Conservation (phyloP, 2,113 vertebrate species). For the Poecilia latipinna region DNA sequence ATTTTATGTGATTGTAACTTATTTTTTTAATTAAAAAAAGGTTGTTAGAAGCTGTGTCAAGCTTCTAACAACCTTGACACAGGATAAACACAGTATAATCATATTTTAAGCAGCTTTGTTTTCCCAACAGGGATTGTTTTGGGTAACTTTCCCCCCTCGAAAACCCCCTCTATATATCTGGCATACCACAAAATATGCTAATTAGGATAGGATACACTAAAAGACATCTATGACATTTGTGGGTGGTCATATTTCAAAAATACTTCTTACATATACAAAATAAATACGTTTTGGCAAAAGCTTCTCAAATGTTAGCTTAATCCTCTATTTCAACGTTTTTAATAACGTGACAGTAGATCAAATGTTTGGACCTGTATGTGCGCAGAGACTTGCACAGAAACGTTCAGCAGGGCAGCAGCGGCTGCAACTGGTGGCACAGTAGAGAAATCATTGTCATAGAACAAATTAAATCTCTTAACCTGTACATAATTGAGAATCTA, state of each 20-base stretch:
- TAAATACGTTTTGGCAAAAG: not conserved
- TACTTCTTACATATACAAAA: not conserved
- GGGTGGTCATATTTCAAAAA: not conserved
- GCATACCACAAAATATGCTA: not conserved
- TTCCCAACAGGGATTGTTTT: not conserved
- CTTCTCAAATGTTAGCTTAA: not conserved
- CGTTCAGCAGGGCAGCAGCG: not conserved
- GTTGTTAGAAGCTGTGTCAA: not conserved
- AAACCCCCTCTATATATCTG: not conserved
- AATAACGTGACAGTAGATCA: not conserved
- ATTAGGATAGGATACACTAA: no score
- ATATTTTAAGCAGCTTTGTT: not conserved
- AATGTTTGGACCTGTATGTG: not conserved
- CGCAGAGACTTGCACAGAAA: not conserved
- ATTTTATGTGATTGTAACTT: not conserved
- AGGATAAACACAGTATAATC: not conserved
- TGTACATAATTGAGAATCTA: conserved; percentile 59
- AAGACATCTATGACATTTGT: not conserved
- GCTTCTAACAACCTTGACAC: no score
- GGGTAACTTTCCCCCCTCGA: no score
- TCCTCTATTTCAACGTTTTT: not conserved
- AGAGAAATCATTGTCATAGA: conserved; percentile 34
- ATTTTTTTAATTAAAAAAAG: not conserved
- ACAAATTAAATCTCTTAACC: conserved; percentile 58
- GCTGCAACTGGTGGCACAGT: conserved; percentile 56